These are phyloP conservation scores for Muschampia plurimacula DNA, from an alignment of 2,888 invertebrate species.

Conservation along the genomic window DNA sequence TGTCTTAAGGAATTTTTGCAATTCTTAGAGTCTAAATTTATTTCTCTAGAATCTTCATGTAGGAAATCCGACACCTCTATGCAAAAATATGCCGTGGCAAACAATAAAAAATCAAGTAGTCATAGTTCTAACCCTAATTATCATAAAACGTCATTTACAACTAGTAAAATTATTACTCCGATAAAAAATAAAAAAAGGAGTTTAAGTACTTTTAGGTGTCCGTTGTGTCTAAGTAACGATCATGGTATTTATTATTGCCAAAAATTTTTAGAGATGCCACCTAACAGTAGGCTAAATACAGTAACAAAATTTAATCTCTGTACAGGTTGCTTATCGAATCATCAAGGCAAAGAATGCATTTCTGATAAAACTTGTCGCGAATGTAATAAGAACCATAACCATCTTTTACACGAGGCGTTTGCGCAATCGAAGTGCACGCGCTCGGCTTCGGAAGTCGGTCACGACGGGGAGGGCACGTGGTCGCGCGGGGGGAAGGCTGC, in stretches of 20 bases:
- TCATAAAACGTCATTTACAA: neutral
- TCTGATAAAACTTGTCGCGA: neutral
- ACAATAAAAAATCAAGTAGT: neutral
- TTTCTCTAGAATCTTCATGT: constrained; percentile 16
- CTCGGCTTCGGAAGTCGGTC: neutral
- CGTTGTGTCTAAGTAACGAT: neutral
- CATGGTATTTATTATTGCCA: constrained; percentile 17
- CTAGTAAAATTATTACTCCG: neutral
- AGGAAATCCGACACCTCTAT: constrained; percentile 5
- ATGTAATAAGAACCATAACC: neutral
- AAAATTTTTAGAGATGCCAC: constrained; percentile 4
- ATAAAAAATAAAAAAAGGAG: neutral
- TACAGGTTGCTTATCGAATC: neutral
- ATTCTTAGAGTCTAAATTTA: constrained; percentile 40
- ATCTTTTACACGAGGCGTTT: neutral
- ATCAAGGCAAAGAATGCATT: neutral
- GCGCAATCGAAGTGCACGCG: no score
- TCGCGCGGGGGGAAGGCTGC: neutral
- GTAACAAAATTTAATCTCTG: neutral
- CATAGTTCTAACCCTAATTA: neutral
- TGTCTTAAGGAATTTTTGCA: constrained; percentile 30
- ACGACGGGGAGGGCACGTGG: neutral
- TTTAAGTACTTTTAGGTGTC: neutral
- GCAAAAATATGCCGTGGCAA: no score
- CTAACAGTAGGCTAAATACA: neutral